Evolutionary conservation across 2,797 vertebrate genomes (phyloP).

Genomic region (Bradypodion ventrale): DNA sequence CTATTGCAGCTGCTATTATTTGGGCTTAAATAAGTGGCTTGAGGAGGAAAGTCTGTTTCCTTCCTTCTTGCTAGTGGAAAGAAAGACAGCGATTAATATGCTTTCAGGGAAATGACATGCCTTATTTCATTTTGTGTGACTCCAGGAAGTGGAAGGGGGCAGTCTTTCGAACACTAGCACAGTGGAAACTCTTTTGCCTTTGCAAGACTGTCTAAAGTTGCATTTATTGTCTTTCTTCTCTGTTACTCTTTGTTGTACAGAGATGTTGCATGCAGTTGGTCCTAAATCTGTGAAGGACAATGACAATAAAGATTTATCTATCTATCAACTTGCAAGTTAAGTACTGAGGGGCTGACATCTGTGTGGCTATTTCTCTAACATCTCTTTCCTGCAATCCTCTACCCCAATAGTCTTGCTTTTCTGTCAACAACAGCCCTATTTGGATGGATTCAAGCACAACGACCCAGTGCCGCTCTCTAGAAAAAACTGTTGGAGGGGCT

Average conservation of each 20-base stretch:
- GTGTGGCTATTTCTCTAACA: neutral
- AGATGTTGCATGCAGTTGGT: neutral
- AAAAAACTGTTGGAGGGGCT: constrained; percentile 83
- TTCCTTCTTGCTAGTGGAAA: neutral
- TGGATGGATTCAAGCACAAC: constrained; percentile 96
- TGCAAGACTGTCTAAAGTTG: neutral
- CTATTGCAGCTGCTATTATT: no score
- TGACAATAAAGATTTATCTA: no score
- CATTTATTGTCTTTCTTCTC: neutral
- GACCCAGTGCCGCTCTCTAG: constrained; percentile 81
- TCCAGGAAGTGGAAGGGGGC: neutral
- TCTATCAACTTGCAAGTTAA: neutral
- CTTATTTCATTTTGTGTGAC: neutral
- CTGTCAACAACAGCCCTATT: constrained; percentile 80
- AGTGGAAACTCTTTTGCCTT: neutral
- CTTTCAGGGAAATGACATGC: no score
- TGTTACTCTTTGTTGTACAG: no score
- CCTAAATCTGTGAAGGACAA: no score
- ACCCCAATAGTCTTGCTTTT: constrained; percentile 79
- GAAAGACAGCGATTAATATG: neutral
- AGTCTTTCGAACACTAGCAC: neutral
- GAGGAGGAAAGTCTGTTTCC: neutral
- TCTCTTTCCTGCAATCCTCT: neutral
- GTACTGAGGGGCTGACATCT: no score
- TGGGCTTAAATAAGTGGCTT: neutral